Evolutionary conservation across 2,797 vertebrate genomes (phyloP), one percentile per base, ranked within the genome.

Genomic region (Borostomias antarcticus): DNA sequence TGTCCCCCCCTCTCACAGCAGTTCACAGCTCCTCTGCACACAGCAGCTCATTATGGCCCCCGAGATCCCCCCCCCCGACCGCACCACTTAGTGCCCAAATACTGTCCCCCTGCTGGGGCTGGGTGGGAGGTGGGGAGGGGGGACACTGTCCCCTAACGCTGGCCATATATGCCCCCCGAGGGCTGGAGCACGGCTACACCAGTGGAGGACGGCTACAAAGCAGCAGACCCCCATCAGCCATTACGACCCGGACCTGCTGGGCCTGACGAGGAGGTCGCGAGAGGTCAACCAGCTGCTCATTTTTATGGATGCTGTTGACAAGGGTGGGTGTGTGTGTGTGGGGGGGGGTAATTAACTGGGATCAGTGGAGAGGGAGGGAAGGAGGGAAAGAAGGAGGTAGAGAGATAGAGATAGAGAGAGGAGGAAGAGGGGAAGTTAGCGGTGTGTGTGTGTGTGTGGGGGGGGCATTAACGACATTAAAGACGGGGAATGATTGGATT

Each of bases 21-120:
- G 82, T 83, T 86, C 82, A 69, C 86, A 84, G 87, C 83, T 83
- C 82, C 78, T 83, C 85, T 71, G 78, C 84, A 85, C 85, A 89
- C 85, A 90, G 89, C 87, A 76, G 83, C 84, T 85, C 82, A 88
- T 89, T 89, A 88, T 89, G 75, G 78, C 84, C 71, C 74, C 81
- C 80, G 79, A 82, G 81, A 76, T 78, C 77, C 81, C 73, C 37
- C 13, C 37, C 1, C 77, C 80, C 73, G 28, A 70, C 80, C 70
- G 70, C 81, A 57, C 79, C 82, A 85, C 85, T 75, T 72, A 64
- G 84, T 75, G 81, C 79, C 87, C 85, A 78, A 87, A 88, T 67
- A 77, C 82, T 83, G 87, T 89, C 88, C 85, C 88, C 88, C 85
- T 78, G 79, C 88, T 76, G 84, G 87, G 88, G 81, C 67, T 82